Evolutionary conservation across 2,888 invertebrate genomes (phyloP).

Genomic region (Oscheius sp.): DNA sequence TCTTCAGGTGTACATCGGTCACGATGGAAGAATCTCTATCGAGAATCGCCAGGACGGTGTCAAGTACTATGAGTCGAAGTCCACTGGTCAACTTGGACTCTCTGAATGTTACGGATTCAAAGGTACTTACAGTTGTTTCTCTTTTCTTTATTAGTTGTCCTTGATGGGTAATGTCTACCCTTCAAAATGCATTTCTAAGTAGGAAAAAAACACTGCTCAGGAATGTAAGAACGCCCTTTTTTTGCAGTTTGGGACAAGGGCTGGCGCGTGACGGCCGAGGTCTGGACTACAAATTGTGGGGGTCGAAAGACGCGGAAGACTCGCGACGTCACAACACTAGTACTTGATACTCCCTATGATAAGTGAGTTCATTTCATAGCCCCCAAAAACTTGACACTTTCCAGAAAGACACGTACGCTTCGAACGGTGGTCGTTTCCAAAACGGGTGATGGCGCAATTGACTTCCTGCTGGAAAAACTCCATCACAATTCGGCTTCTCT

Average conservation of each 20-base stretch:
- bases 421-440: constrained; percentile 65
- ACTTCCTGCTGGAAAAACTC: constrained; percentile 67
- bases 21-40: constrained; percentile 65
- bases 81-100: constrained; percentile 47
- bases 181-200: neutral
- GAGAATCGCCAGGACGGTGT: constrained; percentile 55
- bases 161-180: neutral
- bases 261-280: constrained; percentile 50
- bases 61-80: constrained; percentile 49
- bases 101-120: constrained; percentile 57
- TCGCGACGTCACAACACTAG: constrained; percentile 39
- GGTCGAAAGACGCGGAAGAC: constrained; percentile 26
- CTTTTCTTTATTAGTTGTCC: no score
- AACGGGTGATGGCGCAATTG: constrained; percentile 68
- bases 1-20: constrained; percentile 63
- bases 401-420: constrained; percentile 14
- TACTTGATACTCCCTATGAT: constrained; percentile 56
- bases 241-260: constrained; percentile 54
- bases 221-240: neutral
- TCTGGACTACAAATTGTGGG: constrained; percentile 50
- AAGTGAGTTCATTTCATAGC: constrained; percentile 40
- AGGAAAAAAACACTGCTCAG: neutral
- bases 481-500: constrained; percentile 42
- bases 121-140: constrained; percentile 33
- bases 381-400: neutral